These are phyloP conservation scores for Euwallacea similis DNA, from an alignment of 1,140 invertebrate genomes.

Conservation along the genomic window DNA sequence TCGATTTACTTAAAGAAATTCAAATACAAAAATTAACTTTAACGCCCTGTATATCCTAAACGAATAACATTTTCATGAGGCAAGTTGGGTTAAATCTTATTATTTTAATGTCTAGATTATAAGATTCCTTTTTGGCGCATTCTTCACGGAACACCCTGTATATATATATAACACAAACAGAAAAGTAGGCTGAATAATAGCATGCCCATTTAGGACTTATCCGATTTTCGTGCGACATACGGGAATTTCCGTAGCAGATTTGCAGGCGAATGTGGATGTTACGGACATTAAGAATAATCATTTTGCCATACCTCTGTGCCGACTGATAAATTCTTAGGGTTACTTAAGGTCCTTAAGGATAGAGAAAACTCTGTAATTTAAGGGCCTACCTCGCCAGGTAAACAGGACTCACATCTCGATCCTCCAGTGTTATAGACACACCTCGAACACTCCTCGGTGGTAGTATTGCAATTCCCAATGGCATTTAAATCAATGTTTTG, in stretches of 20 bases:
- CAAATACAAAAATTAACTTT: too few relatives aligned
- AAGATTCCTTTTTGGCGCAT: too few relatives aligned
- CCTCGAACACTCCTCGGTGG: conserved; percentile 92
- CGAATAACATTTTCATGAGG: too few relatives aligned
- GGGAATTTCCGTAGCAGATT: not conserved
- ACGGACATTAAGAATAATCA: too few relatives aligned
- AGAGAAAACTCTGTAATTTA: conserved; percentile 18
- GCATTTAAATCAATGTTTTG: conserved; percentile 94
- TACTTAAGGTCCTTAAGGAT: too few relatives aligned
- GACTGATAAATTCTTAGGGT: not conserved
- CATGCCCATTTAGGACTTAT: too few relatives aligned
- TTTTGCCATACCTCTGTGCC: not conserved
- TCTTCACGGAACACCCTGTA: too few relatives aligned
- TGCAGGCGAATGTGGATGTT: not conserved
- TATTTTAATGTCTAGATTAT: too few relatives aligned
- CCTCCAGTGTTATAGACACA: conserved; percentile 97
- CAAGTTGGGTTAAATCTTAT: too few relatives aligned
- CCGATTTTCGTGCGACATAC: not conserved
- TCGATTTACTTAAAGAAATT: too few relatives aligned
- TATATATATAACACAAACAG: not conserved
- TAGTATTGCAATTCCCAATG: conserved; percentile 90
- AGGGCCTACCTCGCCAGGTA: conserved; percentile 65
- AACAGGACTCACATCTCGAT: conserved; percentile 83
- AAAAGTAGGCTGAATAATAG: not conserved
- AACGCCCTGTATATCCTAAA: too few relatives aligned